These are phyloP conservation scores for Rhinoderma darwinii DNA, from an alignment of 2,113 vertebrate genomes.

Conservation along the genomic window DNA sequence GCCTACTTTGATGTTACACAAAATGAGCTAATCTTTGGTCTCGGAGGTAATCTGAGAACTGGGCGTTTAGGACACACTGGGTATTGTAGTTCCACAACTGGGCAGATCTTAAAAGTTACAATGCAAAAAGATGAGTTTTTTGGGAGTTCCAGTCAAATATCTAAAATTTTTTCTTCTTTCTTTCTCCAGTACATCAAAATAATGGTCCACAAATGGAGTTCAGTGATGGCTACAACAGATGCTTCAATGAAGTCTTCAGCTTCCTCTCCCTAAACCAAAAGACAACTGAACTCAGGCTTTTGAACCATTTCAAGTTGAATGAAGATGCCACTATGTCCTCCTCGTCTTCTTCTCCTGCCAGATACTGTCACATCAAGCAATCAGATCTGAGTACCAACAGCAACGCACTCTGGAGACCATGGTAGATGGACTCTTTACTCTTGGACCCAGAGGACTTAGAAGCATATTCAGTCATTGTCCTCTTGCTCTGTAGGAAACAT, in stretches of 20 bases:
- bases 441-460: conserved; percentile 61
- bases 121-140: background rate
- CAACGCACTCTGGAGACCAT: conserved; percentile 69
- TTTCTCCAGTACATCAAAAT: conserved; percentile 55
- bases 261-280: conserved; percentile 67
- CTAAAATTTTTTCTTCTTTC: conserved; percentile 36
- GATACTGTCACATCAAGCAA: conserved; percentile 52
- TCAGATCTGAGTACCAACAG: background rate
- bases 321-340: conserved; percentile 46
- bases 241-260: conserved; percentile 71
- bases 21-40: too few relatives aligned
- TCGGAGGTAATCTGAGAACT: too few relatives aligned
- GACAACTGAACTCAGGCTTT: conserved; percentile 66
- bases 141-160: background rate
- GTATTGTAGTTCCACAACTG: background rate
- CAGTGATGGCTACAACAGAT: conserved; percentile 71
- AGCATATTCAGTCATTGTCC: conserved; percentile 59
- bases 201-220: conserved; percentile 64
- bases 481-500: conserved; percentile 63
- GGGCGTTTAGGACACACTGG: background rate
- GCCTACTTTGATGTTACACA: background rate
- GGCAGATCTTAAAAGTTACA: too few relatives aligned
- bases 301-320: conserved; percentile 69
- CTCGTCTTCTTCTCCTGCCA: background rate
- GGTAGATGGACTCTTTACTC: conserved; percentile 60